Percentiles rank a stretch among this genome's conserved stretches.
These are phyloP conservation scores for pig (Sus scrofa) DNA, from an alignment of 2,113 vertebrate species.

Conservation along the genomic window T2T-Sscrofa CM000814.6:128864001-128864500, in stretches of 20 bases:
- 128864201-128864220: background rate
- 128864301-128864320: background rate
- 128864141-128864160: background rate
- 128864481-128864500: background rate
- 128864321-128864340: background rate
- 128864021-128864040: too few species aligned
- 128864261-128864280: background rate
- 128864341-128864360: constrained; percentile 28
- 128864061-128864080: background rate
- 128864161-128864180: background rate
- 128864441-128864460: background rate
- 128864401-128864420: background rate
- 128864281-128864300: background rate
- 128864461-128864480: background rate
- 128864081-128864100: constrained; percentile 39
- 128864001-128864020: too few species aligned
- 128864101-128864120: background rate
- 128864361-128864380: background rate
- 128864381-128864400: background rate
- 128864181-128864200: background rate
- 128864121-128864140: background rate
- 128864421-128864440: constrained; percentile 1
- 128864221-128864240: background rate
- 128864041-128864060: too few species aligned
- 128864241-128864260: background rate